Evolutionary conservation across 2,888 invertebrate species (phyloP), one percentile per base, ranked within the genome.

Genomic region (Loripinus fragilis): DNA sequence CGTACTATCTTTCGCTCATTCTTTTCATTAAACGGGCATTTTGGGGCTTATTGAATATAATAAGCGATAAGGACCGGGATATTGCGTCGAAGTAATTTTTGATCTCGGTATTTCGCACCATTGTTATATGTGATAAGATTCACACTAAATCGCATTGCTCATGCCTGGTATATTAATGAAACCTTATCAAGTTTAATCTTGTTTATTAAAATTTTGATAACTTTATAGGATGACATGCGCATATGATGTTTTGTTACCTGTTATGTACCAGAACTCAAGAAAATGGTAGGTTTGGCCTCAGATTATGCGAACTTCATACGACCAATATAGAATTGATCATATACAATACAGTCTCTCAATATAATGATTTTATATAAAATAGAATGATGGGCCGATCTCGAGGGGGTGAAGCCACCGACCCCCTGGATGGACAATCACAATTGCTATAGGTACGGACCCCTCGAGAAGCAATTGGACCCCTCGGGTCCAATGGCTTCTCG

Each of bases 151-250:
- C 33, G 17, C 3, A 10, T 30, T 33, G 17, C 33, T 20, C 17
- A 60, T 33, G 8, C 10, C 33, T 60, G 45, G 20, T 55, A 30
- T 38, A 42, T 17, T 74, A 67, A 74, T 74, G 55, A 42, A 23
- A 41, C 30, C n/a, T 74, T 67, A 74, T 41, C 68, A 41, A 55
- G 30, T 25, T 68, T 55, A 74, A 41, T 55, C 68, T 41, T 52
- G n/a, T 28, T 55, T 42, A 67, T 68, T 55, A 35, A 55, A 67
- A 55, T 12, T n/a, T 52, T 41, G 74, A 74, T 74, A 48, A 74
- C 60, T 60, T 60, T 60, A 60, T 60, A 28, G 17, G 60, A 60
- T 60, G 60, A 20, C 30, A 2, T 33, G 33, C 15, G 28, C 28
- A 28, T 60, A 28, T 60, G 60, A 60, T 10, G 28, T 33, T 30